phyloP scores from a whole-genome alignment of 2,888 invertebrate genomes.

The Cephus rjabovi region DNA sequence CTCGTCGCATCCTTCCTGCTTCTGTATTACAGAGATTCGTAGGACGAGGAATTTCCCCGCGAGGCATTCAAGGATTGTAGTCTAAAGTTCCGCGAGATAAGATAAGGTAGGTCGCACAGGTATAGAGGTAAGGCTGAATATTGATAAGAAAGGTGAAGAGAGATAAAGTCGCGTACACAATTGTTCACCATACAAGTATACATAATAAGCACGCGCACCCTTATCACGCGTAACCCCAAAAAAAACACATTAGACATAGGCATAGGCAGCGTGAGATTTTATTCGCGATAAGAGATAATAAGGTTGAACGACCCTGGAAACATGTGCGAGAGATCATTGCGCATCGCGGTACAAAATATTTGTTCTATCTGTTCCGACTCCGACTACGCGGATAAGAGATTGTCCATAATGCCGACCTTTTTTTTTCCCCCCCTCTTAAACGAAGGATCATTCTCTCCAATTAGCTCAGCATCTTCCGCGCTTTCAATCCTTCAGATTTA shows the following conservation, averaged over 20 bases:
- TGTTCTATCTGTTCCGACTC: background rate
- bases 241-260: background rate
- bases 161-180: background rate
- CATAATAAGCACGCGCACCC: background rate
- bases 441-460: background rate
- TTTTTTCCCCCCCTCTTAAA: background rate
- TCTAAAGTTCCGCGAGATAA: background rate
- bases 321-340: background rate
- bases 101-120: background rate
- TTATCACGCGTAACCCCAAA: background rate
- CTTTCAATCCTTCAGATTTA: background rate
- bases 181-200: background rate
- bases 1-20: background rate
- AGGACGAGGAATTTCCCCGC: background rate
- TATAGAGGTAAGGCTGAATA: background rate
- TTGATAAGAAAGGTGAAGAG: background rate
- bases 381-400: background rate
- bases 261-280: background rate
- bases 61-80: background rate
- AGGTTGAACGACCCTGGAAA: slow-evolving; percentile 38
- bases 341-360: slow-evolving; percentile 26
- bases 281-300: slow-evolving; percentile 2
- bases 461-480: background rate
- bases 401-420: background rate
- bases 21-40: background rate